Conservation (phyloP, 2,113 vertebrate genomes). For the Cyanoramphus novaezelandiae region DNA sequence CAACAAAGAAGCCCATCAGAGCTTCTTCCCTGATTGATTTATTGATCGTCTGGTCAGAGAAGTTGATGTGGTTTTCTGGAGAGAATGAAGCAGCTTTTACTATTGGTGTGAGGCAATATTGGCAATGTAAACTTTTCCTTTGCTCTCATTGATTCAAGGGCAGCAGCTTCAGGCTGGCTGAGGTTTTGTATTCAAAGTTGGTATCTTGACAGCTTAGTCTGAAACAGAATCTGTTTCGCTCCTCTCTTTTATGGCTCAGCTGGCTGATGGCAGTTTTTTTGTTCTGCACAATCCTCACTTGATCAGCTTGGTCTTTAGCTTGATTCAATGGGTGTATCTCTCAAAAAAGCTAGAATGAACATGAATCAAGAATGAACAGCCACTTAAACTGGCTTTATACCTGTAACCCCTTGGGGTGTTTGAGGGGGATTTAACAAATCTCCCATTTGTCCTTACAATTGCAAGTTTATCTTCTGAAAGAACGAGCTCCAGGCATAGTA, state of each 20-base stretch:
- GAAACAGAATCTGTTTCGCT: constrained; percentile 31
- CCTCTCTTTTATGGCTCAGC: constrained; percentile 9
- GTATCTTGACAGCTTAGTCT: constrained; percentile 44
- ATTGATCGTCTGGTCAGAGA: neutral
- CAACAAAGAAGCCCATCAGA: neutral
- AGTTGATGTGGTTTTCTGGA: neutral
- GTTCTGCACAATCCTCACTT: constrained; percentile 8
- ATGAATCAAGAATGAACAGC: constrained; percentile 40
- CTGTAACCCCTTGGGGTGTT: constrained; percentile 11
- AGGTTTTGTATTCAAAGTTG: neutral
- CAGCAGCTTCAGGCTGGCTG: neutral
- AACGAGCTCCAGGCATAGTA: neutral
- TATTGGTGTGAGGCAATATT: neutral
- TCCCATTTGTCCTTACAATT: constrained; percentile 33
- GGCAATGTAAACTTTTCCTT: neutral
- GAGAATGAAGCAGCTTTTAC: neutral
- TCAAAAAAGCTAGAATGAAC: constrained; percentile 15
- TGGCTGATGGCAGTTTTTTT: constrained; percentile 31
- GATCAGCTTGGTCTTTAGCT: constrained; percentile 51
- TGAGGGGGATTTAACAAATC: constrained; percentile 24
- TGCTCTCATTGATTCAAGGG: neutral
- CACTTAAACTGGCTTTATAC: constrained; percentile 38
- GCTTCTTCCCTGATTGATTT: neutral
- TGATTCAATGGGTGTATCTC: constrained; percentile 43
- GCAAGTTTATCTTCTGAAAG: constrained; percentile 47